These are phyloP conservation scores for Pipistrellus pygmaeus DNA, from an alignment of 2,797 vertebrate genomes.

Conservation along the genomic window DNA sequence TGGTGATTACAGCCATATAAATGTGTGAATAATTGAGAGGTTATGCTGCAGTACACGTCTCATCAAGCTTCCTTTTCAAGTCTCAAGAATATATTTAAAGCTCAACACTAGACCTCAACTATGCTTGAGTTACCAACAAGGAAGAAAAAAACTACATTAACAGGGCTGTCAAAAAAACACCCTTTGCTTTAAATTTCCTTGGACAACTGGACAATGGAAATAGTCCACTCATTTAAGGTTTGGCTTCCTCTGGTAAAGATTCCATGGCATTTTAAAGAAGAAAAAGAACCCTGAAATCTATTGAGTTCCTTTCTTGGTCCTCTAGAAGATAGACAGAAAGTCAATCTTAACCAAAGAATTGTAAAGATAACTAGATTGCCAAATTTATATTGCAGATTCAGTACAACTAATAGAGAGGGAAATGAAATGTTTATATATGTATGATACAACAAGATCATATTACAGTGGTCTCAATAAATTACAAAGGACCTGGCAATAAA, in stretches of 20 bases:
- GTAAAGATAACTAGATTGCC: slow-evolving; percentile 37
- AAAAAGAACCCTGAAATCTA: not conserved
- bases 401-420: not conserved
- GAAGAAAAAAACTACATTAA: slow-evolving; percentile 76
- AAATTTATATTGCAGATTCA: not conserved
- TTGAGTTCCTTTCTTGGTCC: slow-evolving; percentile 35
- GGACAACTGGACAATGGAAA: slow-evolving; percentile 85
- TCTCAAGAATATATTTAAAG: slow-evolving; percentile 86
- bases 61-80: slow-evolving; percentile 86
- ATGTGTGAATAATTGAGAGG: slow-evolving; percentile 88
- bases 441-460: not conserved
- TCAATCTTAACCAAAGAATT: slow-evolving; percentile 22
- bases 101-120: slow-evolving; percentile 86
- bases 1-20: slow-evolving; percentile 86
- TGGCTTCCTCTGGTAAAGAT: slow-evolving; percentile 78
- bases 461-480: slow-evolving; percentile 42
- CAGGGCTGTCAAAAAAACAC: slow-evolving; percentile 86
- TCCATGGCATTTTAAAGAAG: slow-evolving; percentile 62
- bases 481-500: not conserved
- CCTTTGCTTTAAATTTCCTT: slow-evolving; percentile 85
- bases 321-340: slow-evolving; percentile 30
- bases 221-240: slow-evolving; percentile 77
- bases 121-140: slow-evolving; percentile 85
- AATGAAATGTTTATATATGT: not conserved
- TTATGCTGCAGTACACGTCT: slow-evolving; percentile 86